phyloP scores from a whole-genome alignment of 2,888 invertebrate genomes.

The Hemaris fuciformis region DNA sequence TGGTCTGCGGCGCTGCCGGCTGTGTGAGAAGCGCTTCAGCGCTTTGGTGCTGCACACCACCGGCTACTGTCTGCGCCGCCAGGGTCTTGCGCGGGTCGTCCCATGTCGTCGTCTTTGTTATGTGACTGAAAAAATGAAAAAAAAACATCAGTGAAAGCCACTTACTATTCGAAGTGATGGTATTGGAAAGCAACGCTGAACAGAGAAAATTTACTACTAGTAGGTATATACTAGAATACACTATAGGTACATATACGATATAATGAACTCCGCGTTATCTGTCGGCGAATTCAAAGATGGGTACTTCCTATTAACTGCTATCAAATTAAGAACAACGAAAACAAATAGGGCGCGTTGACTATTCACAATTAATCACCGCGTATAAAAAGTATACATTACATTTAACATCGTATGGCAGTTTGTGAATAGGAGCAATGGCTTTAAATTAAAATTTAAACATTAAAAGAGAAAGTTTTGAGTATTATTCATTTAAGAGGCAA shows the following conservation, averaged over 20 bases:
- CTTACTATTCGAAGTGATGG: background rate
- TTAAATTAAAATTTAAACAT: background rate
- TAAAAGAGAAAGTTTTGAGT: background rate
- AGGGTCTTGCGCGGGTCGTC: conserved; percentile 93
- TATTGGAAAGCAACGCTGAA: background rate
- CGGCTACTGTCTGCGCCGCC: conserved; percentile 82
- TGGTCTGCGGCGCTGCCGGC: conserved; percentile 64
- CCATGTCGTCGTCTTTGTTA: conserved; percentile 95
- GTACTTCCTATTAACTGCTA: conserved; percentile 1
- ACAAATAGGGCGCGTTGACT: conserved; percentile 11
- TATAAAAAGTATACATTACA: background rate
- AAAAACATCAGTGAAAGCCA: background rate
- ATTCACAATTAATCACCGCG: background rate
- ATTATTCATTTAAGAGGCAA: background rate
- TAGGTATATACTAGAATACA: background rate
- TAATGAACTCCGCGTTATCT: conserved; percentile 5
- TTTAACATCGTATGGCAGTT: background rate
- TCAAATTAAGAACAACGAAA: conserved; percentile 11
- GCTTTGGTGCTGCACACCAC: conserved; percentile 76
- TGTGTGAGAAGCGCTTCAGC: conserved; percentile 71
- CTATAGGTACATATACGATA: too few species aligned
- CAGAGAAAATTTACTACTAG: background rate
- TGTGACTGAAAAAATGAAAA: conserved; percentile 84
- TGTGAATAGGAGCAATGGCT: background rate
- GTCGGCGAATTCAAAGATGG: background rate